A percentile compares a stretch with the other conserved stretches of the same genome.
Evolutionary conservation across 2,888 invertebrate species (phyloP).

Genomic region (Aphidius colemani): DNA sequence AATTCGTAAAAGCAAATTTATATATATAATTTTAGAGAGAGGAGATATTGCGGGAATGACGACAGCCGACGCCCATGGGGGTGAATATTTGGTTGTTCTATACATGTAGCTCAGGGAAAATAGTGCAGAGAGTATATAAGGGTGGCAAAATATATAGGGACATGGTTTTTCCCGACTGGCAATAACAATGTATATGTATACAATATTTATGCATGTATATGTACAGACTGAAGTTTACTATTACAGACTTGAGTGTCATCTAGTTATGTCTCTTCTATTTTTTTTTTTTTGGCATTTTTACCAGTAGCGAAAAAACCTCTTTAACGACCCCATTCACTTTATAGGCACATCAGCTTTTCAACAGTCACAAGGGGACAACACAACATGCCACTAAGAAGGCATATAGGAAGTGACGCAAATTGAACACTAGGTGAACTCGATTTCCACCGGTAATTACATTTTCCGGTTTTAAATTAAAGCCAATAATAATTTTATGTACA

Average conservation of each 20-base stretch:
- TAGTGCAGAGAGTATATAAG: constrained; percentile 25
- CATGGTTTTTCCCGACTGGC: constrained; percentile 35
- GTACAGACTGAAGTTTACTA: no score
- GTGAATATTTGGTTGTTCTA: constrained; percentile 27
- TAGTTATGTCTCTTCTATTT: not conserved
- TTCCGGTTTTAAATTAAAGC: constrained; percentile 49
- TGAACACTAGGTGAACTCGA: constrained; percentile 57
- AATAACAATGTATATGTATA: no score
- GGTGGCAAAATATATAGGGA: constrained; percentile 29
- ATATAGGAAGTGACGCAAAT: constrained; percentile 58
- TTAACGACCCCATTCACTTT: no score
- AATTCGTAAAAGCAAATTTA: no score
- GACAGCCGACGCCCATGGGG: constrained; percentile 28
- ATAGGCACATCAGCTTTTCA: no score
- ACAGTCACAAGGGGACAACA: constrained; percentile 20
- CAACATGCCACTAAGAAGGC: constrained; percentile 53
- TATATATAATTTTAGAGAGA: constrained; percentile 14
- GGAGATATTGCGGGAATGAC: constrained; percentile 30
- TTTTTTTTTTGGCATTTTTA: no score
- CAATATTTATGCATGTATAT: no score
- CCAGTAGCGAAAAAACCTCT: no score
- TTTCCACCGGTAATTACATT: constrained; percentile 56
- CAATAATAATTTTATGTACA: no score
- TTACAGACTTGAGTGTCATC: no score
- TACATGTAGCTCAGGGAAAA: constrained; percentile 4